Conservation (phyloP, 2,113 vertebrate genomes). For the Melanotaenia duboulayi region DNA sequence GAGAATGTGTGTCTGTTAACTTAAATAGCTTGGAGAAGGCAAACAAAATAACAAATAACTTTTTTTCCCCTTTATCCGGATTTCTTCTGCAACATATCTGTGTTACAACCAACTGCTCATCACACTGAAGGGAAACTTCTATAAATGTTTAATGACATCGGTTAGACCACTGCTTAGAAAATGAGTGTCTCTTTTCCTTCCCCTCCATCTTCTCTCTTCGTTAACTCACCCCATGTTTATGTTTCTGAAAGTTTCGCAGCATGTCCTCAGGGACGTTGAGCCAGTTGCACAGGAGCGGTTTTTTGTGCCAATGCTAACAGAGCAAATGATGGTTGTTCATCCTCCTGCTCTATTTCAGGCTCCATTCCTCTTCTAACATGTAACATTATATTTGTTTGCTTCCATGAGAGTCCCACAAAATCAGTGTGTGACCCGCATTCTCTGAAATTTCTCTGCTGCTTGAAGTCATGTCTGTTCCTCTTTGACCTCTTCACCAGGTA, state of each 20-base stretch:
- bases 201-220: constrained; percentile 92
- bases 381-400: constrained; percentile 8
- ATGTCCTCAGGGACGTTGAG: constrained; percentile 90
- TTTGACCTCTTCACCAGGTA: not conserved
- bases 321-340: constrained; percentile 67
- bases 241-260: constrained; percentile 91
- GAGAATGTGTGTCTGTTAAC: constrained; percentile 13
- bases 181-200: constrained; percentile 95
- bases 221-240: constrained; percentile 93
- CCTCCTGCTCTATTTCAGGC: not conserved
- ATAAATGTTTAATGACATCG: constrained; percentile 99
- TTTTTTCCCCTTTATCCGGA: constrained; percentile 70
- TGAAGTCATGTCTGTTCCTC: too few species aligned
- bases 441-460: constrained; percentile 48
- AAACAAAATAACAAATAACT: constrained; percentile 79
- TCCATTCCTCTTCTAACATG: constrained; percentile 65
- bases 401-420: constrained; percentile 10
- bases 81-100: constrained; percentile 87
- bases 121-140: constrained; percentile 90
- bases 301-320: constrained; percentile 93
- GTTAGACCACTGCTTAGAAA: constrained; percentile 94
- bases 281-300: constrained; percentile 94
- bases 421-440: constrained; percentile 65
- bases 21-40: constrained; percentile 37
- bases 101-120: constrained; percentile 90